Base-by-base conservation (phyloP, 2,888 invertebrate genomes). In the Epistrophe grossulariae region DNA sequence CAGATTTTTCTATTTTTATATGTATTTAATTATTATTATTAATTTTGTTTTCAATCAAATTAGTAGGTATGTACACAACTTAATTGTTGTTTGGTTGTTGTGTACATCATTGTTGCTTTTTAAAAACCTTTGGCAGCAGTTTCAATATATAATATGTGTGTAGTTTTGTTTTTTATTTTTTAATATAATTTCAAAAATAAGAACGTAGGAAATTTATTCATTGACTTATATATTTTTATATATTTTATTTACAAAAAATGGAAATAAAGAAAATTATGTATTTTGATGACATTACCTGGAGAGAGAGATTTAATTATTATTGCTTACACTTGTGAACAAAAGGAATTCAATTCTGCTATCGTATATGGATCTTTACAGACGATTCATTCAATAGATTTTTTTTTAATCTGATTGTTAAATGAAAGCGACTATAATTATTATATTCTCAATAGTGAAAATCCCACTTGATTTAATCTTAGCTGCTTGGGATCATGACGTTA, bases 51-150 rank as follows among this genome's bases (percentile, higher is more conserved):
- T 28, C 2, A 31, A 45, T 17, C 10, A 68, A 28, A 24, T 38
- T 24, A 10, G 7, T 31, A 31, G 31, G 4, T 31, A 6, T 38
- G 40, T 40, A 70, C 43, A 48, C 43, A 48, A 57, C 38, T 52
- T n/a, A n/a, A n/a, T n/a, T n/a, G n/a, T n/a, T n/a, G n/a, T n/a
- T 31, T 31, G 15, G 28, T 48, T 31, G 28, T 9, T 66, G 19
- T 40, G 11, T n/a, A 31, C 15, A 19, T 38, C 15, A 4, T 13
- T 52, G 40, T 48, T 15, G 10, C 59, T 57, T 24, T 19, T 52
- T 55, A 24, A 66, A n/a, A 79, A 79, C 79, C 73, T 74, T 83
- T 79, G 79, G 83, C 79, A 72, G 77, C 84, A 84, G 73, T 74
- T 79, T 50, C 40, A 79, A 24, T 17, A 17, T 64, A 64, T 35